Conservation (phyloP, 2,888 invertebrate species). For the Disparrhopalites patrizii region DNA sequence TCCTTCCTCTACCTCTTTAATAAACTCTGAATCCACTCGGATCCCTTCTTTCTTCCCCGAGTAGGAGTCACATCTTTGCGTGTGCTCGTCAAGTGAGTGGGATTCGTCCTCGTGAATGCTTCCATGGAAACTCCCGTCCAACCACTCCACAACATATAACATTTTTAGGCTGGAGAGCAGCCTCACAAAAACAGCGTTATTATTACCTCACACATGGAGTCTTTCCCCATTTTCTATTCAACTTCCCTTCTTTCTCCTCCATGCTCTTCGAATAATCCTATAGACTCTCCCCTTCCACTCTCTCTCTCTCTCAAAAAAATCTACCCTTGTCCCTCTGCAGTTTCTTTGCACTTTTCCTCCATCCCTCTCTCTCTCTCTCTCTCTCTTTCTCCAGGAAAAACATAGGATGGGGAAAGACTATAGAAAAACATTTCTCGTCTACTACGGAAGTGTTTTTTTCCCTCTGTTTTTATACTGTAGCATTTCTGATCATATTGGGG, state of each 20-base stretch:
- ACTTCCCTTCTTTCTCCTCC: not conserved
- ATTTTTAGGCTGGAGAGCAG: conserved; percentile 34
- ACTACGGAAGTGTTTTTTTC: too few species aligned
- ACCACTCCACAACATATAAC: conserved; percentile 34
- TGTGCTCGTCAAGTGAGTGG: conserved; percentile 27
- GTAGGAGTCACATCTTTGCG: conserved; percentile 31
- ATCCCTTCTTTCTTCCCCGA: conserved; percentile 17
- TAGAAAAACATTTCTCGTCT: too few species aligned
- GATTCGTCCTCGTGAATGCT: conserved; percentile 24
- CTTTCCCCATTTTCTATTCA: conserved; percentile 3
- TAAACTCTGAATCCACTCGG: conserved; percentile 18
- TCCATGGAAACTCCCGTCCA: conserved; percentile 30
- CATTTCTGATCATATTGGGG: too few species aligned
- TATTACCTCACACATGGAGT: conserved; percentile 1
- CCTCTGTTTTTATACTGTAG: too few species aligned
- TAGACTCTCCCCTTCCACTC: not conserved
- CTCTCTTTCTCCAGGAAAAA: too few species aligned
- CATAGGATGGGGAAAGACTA: too few species aligned
- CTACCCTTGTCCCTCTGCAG: not conserved
- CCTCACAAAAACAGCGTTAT: conserved; percentile 5
- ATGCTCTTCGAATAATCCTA: not conserved
- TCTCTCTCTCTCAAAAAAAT: not conserved
- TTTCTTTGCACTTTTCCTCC: not conserved
- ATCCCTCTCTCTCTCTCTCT: not conserved
- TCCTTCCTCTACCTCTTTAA: conserved; percentile 1